These are phyloP conservation scores for Pocota personata DNA, from an alignment of 2,888 invertebrate species.

Conservation along the genomic window DNA sequence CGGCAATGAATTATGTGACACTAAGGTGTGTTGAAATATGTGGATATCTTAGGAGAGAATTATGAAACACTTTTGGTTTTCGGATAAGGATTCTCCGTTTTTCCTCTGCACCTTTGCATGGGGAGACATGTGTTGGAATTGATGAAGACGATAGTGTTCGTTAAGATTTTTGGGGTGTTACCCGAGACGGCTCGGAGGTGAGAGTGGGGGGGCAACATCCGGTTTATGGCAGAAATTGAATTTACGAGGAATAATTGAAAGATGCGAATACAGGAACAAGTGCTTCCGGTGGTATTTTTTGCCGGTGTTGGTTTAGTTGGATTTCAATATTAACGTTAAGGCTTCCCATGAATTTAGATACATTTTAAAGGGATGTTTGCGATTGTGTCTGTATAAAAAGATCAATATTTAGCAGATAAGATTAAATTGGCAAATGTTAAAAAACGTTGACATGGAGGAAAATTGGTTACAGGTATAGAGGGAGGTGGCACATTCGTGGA, in stretches of 20 bases:
- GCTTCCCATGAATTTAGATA: not conserved
- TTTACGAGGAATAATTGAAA: slow-evolving; percentile 45
- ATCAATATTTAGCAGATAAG: not conserved
- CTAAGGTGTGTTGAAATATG: slow-evolving; percentile 52
- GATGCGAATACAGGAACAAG: slow-evolving; percentile 22
- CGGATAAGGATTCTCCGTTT: not conserved
- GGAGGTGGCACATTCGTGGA: no score
- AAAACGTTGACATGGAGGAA: no score
- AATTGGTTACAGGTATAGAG: no score
- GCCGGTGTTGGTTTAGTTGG: not conserved
- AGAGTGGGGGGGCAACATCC: slow-evolving; percentile 5
- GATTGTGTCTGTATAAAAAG: no score
- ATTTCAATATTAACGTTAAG: not conserved
- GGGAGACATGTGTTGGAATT: slow-evolving; percentile 1
- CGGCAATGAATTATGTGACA: slow-evolving; percentile 57
- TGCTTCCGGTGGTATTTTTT: slow-evolving; percentile 29
- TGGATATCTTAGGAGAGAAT: slow-evolving; percentile 28
- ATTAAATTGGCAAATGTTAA: not conserved
- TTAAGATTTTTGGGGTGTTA: not conserved
- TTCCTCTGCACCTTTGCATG: not conserved
- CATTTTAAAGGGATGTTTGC: not conserved
- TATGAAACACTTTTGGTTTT: slow-evolving; percentile 29
- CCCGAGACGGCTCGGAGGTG: not conserved
- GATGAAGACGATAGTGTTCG: not conserved
- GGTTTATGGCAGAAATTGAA: slow-evolving; percentile 48